Evolutionary conservation across 2,113 vertebrate species (phyloP).

Genomic region (Rynchops niger): DNA sequence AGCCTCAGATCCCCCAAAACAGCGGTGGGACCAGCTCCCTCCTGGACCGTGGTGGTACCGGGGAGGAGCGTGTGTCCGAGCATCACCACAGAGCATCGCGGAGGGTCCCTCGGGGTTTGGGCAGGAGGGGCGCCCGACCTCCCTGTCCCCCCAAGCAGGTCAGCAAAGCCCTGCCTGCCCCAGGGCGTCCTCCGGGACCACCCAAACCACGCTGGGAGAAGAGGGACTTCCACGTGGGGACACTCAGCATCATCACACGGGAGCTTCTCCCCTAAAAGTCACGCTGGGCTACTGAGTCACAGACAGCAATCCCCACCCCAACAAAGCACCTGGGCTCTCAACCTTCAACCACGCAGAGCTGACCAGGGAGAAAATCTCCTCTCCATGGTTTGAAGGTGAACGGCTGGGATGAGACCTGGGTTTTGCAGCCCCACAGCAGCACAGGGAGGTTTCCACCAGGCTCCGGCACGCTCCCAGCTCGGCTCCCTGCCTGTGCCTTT

Average conservation of each 20-base stretch:
- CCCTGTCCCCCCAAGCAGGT: not conserved
- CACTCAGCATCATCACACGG: rapidly evolving
- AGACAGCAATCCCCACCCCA: rapidly evolving
- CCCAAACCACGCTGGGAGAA: rapidly evolving
- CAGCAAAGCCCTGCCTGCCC: not conserved
- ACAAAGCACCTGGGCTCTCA: not conserved
- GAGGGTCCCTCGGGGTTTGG: not conserved
- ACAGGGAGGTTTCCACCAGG: rapidly evolving
- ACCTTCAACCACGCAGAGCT: rapidly evolving
- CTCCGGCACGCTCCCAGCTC: not conserved
- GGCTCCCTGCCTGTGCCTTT: not conserved
- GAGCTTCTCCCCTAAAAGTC: not conserved
- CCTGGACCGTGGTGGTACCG: not conserved
- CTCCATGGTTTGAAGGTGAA: rapidly evolving
- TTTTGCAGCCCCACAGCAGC: rapidly evolving
- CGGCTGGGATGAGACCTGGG: not conserved
- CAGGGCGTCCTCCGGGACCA: not conserved
- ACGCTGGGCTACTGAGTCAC: rapidly evolving
- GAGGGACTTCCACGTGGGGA: too few species aligned
- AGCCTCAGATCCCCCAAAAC: not conserved
- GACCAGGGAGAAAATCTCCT: not conserved
- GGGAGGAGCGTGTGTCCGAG: rapidly evolving
- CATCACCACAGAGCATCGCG: not conserved
- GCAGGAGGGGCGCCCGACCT: not conserved
- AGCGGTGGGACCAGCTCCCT: not conserved